These are phyloP conservation scores for Pyrocephalus nanus DNA, from an alignment of 2,797 vertebrate species.

Conservation along the genomic window DNA sequence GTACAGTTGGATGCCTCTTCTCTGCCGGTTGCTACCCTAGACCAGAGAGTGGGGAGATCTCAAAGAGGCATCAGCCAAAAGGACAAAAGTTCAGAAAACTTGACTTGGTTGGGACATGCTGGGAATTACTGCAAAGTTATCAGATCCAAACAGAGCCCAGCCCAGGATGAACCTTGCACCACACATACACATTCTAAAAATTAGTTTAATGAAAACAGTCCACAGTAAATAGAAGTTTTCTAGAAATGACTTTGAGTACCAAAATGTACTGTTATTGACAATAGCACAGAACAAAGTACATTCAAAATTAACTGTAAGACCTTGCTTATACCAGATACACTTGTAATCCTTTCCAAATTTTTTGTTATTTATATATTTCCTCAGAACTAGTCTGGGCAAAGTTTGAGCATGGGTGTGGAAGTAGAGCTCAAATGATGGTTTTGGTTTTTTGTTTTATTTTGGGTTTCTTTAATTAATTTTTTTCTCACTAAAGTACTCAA, in stretches of 20 bases:
- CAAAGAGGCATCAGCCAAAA: not conserved
- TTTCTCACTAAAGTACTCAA: not conserved
- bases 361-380: not conserved
- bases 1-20: rapidly evolving
- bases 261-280: not conserved
- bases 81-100: not conserved
- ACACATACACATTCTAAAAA: not conserved
- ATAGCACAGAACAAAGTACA: not conserved
- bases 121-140: not conserved
- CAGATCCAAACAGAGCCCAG: not conserved
- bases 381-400: not conserved
- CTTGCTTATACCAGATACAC: not conserved
- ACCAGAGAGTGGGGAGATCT: not conserved
- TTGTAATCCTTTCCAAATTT: not conserved
- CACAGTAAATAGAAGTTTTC: not conserved
- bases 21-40: not conserved
- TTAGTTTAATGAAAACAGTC: not conserved
- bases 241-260: not conserved
- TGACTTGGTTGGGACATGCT: not conserved
- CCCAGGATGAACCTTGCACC: not conserved
- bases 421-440: not conserved
- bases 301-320: not conserved
- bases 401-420: not conserved
- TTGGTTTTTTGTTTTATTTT: not conserved
- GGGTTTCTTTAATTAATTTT: not conserved